Percentiles rank a stretch among this genome's conserved stretches.
phyloP scores from a whole-genome alignment of 2,113 vertebrate genomes.

The Asarcornis scutulata region DNA sequence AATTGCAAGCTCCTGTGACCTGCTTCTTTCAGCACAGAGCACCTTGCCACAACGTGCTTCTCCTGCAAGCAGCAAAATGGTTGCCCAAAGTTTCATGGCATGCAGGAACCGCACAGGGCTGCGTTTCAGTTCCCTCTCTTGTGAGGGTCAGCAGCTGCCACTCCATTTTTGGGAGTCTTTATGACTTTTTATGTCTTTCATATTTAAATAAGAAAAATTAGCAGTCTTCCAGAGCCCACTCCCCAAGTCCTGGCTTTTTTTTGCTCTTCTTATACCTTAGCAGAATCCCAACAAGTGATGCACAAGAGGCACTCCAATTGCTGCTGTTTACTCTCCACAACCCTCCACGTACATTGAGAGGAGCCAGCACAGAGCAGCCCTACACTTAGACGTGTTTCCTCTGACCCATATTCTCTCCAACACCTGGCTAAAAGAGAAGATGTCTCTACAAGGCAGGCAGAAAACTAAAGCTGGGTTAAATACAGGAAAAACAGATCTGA shows the following conservation, averaged over 20 bases:
- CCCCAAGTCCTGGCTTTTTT: background rate
- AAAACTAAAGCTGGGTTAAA: conserved; percentile 53
- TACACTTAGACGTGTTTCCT: background rate
- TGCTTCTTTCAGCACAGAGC: background rate
- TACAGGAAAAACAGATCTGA: conserved; percentile 44
- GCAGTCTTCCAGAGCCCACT: background rate
- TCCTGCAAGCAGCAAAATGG: background rate
- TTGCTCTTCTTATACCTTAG: background rate
- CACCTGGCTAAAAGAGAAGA: background rate
- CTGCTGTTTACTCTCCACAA: background rate
- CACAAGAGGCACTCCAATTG: background rate
- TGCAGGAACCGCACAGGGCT: background rate
- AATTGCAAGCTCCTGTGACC: background rate
- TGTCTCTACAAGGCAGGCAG: conserved; percentile 17
- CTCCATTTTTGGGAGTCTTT: background rate
- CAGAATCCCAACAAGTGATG: background rate
- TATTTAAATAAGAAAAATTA: background rate
- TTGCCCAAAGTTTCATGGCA: rapidly evolving
- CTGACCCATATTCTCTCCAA: conserved; percentile 31
- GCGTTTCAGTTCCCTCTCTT: background rate
- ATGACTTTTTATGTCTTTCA: background rate
- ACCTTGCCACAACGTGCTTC: rapidly evolving
- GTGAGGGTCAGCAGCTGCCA: background rate
- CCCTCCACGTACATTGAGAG: background rate
- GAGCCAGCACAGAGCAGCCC: background rate